phyloP scores from a whole-genome alignment of 1,140 invertebrate genomes.

The Sitodiplosis mosellana region DNA sequence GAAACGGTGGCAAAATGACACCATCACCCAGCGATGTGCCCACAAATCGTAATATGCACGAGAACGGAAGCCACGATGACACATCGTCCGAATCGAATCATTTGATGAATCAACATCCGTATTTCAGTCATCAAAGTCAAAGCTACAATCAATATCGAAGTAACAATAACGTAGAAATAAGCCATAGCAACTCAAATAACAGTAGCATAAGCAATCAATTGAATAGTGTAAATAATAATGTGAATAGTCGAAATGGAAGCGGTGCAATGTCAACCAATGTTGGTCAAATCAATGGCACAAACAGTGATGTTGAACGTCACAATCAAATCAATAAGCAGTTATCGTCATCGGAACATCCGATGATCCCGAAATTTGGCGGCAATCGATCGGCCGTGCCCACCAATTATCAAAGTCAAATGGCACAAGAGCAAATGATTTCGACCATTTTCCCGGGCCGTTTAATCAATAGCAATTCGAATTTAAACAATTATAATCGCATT shows the following conservation, averaged over 20 bases:
- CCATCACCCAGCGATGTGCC: conserved; percentile 11
- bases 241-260: conserved; percentile 2
- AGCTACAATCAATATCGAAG: background rate
- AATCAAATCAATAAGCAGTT: conserved; percentile 23
- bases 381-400: conserved; percentile 11
- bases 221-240: conserved; percentile 6
- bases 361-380: conserved; percentile 21
- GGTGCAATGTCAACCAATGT: background rate
- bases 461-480: background rate
- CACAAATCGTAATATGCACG: too few species aligned
- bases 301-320: conserved; percentile 19
- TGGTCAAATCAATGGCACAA: conserved; percentile 7
- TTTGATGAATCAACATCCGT: conserved; percentile 17
- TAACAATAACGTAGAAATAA: background rate
- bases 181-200: conserved; percentile 3
- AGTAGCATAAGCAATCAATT: conserved; percentile 1
- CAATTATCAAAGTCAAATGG: conserved; percentile 4
- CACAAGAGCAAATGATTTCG: conserved; percentile 2
- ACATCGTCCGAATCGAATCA: conserved; percentile 10
- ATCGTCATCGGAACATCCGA: conserved; percentile 9
- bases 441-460: background rate
- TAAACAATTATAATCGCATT: background rate
- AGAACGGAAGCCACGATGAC: conserved; percentile 5
- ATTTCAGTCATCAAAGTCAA: conserved; percentile 11
- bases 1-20: background rate